A percentile compares a stretch with the other conserved stretches of the same genome.
Conservation (phyloP, 2,113 vertebrate species). For the Saccopteryx bilineata region DNA sequence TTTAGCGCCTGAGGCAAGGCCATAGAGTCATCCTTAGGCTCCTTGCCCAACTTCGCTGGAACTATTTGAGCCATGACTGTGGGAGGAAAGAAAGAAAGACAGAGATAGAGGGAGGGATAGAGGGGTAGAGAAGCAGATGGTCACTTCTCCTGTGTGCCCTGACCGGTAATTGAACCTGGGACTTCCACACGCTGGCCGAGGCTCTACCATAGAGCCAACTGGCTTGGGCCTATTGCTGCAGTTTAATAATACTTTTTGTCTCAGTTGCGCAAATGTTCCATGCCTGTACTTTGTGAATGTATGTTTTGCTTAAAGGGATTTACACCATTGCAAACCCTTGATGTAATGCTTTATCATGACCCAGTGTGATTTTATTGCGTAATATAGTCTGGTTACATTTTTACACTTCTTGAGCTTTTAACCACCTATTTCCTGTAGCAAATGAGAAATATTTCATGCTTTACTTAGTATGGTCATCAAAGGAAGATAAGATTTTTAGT, state of each 20-base stretch:
- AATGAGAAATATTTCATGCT: conserved; percentile 52
- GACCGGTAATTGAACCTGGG: no score
- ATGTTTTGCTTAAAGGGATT: conserved; percentile 62
- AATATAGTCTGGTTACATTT: neutral
- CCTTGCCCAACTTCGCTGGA: no score
- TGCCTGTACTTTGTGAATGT: conserved; percentile 57
- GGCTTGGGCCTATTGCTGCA: conserved; percentile 31
- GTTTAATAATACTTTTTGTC: conserved; percentile 59
- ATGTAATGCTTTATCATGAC: conserved; percentile 58
- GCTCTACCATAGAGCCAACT: no score
- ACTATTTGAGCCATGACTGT: no score
- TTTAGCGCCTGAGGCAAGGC: no score
- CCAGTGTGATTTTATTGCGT: neutral
- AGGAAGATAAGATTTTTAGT: neutral
- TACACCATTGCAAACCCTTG: conserved; percentile 6
- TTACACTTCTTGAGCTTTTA: conserved; percentile 50
- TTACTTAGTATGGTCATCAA: conserved; percentile 1
- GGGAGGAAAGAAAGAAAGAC: no score
- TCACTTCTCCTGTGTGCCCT: no score
- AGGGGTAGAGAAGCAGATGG: no score
- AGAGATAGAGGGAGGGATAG: no score
- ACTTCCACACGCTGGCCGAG: no score
- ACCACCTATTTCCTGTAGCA: neutral
- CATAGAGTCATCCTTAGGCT: no score
- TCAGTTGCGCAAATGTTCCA: conserved; percentile 62